Percentiles rank a stretch among this genome's conserved stretches.
Evolutionary conservation across 2,113 vertebrate species (phyloP).

Genomic region (Atrichornis clamosus): DNA sequence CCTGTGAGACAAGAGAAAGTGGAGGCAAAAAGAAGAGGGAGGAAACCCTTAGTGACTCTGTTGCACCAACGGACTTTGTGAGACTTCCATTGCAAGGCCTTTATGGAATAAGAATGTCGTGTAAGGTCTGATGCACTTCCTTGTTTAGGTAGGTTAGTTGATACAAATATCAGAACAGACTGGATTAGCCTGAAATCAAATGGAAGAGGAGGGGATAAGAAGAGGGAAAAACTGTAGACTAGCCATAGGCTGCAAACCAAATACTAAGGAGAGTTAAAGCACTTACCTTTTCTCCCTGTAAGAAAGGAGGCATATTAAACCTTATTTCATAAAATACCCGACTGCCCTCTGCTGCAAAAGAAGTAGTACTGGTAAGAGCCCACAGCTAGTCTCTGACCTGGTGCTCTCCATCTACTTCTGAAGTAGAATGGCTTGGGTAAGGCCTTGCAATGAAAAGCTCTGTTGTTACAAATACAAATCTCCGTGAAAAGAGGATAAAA

Average conservation of each 20-base stretch:
- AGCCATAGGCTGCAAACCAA: constrained; percentile 79
- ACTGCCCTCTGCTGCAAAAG: constrained; percentile 69
- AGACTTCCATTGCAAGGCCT: constrained; percentile 89
- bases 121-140: background rate
- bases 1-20: constrained; percentile 70
- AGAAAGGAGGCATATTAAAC: constrained; percentile 10
- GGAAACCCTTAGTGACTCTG: constrained; percentile 86
- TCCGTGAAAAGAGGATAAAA: constrained; percentile 62
- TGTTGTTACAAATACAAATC: constrained; percentile 28
- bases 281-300: constrained; percentile 55
- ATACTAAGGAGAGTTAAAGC: constrained; percentile 34
- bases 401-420: constrained; percentile 72
- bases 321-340: constrained; percentile 21
- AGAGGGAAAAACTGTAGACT: constrained; percentile 5
- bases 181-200: constrained; percentile 33
- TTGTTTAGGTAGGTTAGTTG: background rate
- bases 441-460: constrained; percentile 88
- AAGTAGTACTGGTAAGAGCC: constrained; percentile 70
- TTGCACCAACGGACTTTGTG: constrained; percentile 69
- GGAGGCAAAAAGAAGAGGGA: constrained; percentile 77
- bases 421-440: constrained; percentile 62
- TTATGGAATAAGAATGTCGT: constrained; percentile 20
- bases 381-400: constrained; percentile 79
- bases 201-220: constrained; percentile 4
- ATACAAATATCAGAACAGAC: background rate